Percentiles rank a stretch among this genome's conserved stretches.
These are phyloP conservation scores for Puma concolor DNA, from an alignment of 2,113 vertebrate genomes.

Conservation along the genomic window DNA sequence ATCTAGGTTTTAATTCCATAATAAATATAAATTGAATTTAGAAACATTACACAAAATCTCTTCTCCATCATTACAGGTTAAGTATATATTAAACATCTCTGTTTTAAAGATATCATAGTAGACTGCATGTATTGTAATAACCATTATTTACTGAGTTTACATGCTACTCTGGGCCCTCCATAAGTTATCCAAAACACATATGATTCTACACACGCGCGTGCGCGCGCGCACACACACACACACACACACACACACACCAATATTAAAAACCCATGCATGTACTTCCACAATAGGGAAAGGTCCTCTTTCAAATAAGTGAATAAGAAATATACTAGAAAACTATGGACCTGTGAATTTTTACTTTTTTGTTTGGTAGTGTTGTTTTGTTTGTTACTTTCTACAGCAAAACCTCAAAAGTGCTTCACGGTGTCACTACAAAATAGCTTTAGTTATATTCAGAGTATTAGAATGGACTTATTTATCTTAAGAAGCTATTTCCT, in stretches of 20 bases:
- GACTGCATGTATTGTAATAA: not conserved
- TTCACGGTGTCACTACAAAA: not conserved
- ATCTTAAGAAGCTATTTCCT: not conserved
- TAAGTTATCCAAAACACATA: not conserved
- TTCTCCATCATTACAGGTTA: not conserved
- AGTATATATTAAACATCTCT: not conserved
- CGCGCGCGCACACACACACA: not conserved
- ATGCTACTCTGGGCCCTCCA: not conserved
- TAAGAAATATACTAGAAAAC: not conserved
- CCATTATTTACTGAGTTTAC: not conserved
- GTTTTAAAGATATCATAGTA: not conserved
- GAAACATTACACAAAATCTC: not conserved
- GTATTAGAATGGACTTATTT: not conserved
- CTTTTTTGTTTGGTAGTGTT: not conserved
- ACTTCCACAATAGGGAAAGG: not conserved
- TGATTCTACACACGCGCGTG: not conserved
- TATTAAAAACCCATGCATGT: not conserved
- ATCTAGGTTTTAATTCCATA: not conserved
- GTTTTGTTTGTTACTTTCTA: constrained; percentile 16
- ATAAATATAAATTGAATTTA: not conserved
- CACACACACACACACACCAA: not conserved
- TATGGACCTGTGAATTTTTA: not conserved
- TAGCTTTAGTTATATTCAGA: not conserved
- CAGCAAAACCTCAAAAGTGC: not conserved
- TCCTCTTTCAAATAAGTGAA: not conserved